Base-by-base conservation (phyloP, 2,797 vertebrate genomes). In the Phaenicophaeus curvirostris region DNA sequence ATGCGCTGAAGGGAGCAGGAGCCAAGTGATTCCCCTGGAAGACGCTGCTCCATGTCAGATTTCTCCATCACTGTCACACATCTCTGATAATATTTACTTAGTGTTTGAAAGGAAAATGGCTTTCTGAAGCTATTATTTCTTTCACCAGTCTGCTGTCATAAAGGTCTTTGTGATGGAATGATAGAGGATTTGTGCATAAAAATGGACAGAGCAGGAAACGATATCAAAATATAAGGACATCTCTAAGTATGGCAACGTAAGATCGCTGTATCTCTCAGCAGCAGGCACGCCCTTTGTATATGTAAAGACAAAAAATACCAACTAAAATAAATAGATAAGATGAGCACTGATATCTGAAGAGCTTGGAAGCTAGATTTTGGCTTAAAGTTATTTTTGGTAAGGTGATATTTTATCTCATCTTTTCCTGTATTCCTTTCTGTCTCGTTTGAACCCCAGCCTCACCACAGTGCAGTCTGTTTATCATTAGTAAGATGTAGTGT, bases 31-130 rank as follows among this genome's bases (percentile, higher is more conserved):
- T 90, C 81, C 77, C 69, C 62, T 51, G 74, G 69, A 71, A 86
- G 39, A 50, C 72, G 57, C 9, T 5, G 79, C 92, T 84, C 66
- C 35, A 15, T 9, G n/a, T 80, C 9, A 1, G 39, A 42, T 93
- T 91, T 94, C 90, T 96, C 87, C 44, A 84, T 89, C 42, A 33
- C 85, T 96, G 95, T 91, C 94, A 91, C 78, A 73, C 46, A 19
- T 53, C 92, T 94, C 91, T 94, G 94, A 77, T 94, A 96, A 96
- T 97, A 95, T 95, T 96, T 97, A 94, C 93, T 96, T 91, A 93
- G 85, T 83, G 81, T 83, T 84, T 93, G 94, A 97, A 96, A 97
- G 86, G 94, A 95, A 96, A 97, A 96, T 89, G 94, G 91, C 80
- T 97, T 95, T 95, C 92, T 92, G 81, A 86, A 90, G 90, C 83